A percentile compares a stretch with the other conserved stretches of the same genome.
These are phyloP conservation scores for Drosophila acutilabella DNA, from an alignment of 2,888 invertebrate genomes.

Conservation along the genomic window DNA sequence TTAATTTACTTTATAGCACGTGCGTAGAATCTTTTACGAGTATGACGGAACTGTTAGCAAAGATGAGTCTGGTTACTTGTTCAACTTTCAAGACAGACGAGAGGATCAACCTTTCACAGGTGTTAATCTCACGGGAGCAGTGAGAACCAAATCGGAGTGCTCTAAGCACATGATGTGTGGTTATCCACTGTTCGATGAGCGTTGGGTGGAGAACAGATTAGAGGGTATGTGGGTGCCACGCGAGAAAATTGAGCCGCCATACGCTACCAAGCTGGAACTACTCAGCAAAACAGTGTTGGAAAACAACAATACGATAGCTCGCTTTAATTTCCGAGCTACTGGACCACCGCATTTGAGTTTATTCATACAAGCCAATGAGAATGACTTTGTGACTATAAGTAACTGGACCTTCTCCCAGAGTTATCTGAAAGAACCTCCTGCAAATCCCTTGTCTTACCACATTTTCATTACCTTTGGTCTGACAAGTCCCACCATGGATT, in stretches of 20 bases:
- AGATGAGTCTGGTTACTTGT: constrained; percentile 85
- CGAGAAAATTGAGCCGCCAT: constrained; percentile 53
- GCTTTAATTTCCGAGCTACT: constrained; percentile 63
- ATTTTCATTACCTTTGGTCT: constrained; percentile 75
- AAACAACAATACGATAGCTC: constrained; percentile 45
- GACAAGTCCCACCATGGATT: constrained; percentile 62
- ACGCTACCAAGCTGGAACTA: constrained; percentile 58
- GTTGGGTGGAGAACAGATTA: constrained; percentile 59
- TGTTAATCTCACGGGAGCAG: constrained; percentile 60
- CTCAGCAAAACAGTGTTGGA: constrained; percentile 55
- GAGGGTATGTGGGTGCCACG: constrained; percentile 74
- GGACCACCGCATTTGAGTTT: constrained; percentile 70
- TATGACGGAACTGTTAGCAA: constrained; percentile 75
- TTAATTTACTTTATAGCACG: constrained; percentile 83
- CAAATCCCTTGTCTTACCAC: constrained; percentile 72
- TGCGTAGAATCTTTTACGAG: constrained; percentile 85
- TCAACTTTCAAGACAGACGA: constrained; percentile 85
- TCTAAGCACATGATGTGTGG: constrained; percentile 78
- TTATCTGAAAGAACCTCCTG: constrained; percentile 55
- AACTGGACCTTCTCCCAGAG: constrained; percentile 75
- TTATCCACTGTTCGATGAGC: constrained; percentile 73
- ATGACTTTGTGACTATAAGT: constrained; percentile 52
- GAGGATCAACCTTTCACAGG: constrained; percentile 47
- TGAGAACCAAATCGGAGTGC: constrained; percentile 63
- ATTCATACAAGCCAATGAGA: constrained; percentile 67